Evolutionary conservation across 2,888 invertebrate species (phyloP), one percentile per base, ranked within the genome.

Genomic region (Callyntrura guangdongensis): DNA sequence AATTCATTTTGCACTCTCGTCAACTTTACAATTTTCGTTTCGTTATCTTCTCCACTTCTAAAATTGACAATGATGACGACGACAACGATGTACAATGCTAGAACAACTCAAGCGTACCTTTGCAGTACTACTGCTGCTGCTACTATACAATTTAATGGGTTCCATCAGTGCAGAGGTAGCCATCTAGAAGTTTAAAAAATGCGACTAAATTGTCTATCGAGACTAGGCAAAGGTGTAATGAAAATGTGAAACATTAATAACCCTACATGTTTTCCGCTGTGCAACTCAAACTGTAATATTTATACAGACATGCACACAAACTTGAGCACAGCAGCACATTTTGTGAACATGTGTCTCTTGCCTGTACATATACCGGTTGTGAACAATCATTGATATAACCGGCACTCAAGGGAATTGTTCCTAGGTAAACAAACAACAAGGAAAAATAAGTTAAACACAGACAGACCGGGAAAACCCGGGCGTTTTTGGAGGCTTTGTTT

Each of bases 321-420:
- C 36, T 36, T 36, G 53, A 25, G 36, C 22, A 22, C 0, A 5
- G 22, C 11, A 49, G 67, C 22, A 74, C 47, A 11, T 47, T 49
- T 47, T 47, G 45, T 45, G 72, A 17, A 9, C 47, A 11, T 74
- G 47, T 49, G 20, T 74, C n/a, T 47, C 9, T 20, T 20, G 22
- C 17, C 74, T 49, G 9, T 6, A 22, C 36, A 36, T 36, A 36
- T 36, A 36, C 36, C 36, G 22, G 77, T 25, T 53, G 53, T 49
- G 49, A 77, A 45, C 81, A 61, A 59, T 81, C 81, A 81, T 59
- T 81, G 61, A 59, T 59, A 59, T 81, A 81, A 59, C 59, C 36
- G 81, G 61, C 59, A 81, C 81, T 81, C 81, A 17, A 61, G 81
- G 81, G 81, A 81, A 81, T 81, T 56, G 36, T 81, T 61, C 36